These are phyloP conservation scores for Hemicrepidius hirtus DNA, from an alignment of 2,888 invertebrate species.

Conservation along the genomic window DNA sequence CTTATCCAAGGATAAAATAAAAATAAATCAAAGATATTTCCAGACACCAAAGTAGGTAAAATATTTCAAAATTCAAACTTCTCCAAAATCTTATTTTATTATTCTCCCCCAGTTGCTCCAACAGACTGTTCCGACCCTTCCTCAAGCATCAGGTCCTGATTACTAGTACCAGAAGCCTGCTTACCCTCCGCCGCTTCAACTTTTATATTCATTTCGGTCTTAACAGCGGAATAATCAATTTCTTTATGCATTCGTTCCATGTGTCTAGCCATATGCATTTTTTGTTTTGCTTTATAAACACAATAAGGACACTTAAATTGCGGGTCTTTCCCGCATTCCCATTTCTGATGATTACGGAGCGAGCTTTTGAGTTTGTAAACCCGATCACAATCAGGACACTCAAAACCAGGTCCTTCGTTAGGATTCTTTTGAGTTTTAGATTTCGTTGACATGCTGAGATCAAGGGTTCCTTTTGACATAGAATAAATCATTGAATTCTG, in stretches of 20 bases:
- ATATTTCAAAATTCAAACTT: too few species aligned
- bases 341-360: constrained; percentile 87
- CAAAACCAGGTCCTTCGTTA: constrained; percentile 75
- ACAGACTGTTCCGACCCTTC: background rate
- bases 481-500: constrained; percentile 69
- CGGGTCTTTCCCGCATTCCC: constrained; percentile 90
- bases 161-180: background rate
- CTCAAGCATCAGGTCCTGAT: background rate
- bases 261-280: constrained; percentile 88
- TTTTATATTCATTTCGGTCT: constrained; percentile 61
- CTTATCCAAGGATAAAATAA: background rate
- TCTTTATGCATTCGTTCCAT: constrained; percentile 87
- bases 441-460: constrained; percentile 57
- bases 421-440: constrained; percentile 52
- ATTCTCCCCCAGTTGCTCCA: background rate
- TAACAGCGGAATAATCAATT: constrained; percentile 68
- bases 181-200: constrained; percentile 31
- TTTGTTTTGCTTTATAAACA: constrained; percentile 88
- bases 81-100: too few species aligned
- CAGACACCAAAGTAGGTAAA: too few species aligned
- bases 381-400: constrained; percentile 88
- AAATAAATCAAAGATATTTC: background rate
- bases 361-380: constrained; percentile 92
- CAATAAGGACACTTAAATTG: constrained; percentile 89
- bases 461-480: constrained; percentile 56